A percentile compares a stretch with the other conserved stretches of the same genome.
Evolutionary conservation across 2,888 invertebrate genomes (phyloP).

Genomic region (Mongoloraphidia duomilia): DNA sequence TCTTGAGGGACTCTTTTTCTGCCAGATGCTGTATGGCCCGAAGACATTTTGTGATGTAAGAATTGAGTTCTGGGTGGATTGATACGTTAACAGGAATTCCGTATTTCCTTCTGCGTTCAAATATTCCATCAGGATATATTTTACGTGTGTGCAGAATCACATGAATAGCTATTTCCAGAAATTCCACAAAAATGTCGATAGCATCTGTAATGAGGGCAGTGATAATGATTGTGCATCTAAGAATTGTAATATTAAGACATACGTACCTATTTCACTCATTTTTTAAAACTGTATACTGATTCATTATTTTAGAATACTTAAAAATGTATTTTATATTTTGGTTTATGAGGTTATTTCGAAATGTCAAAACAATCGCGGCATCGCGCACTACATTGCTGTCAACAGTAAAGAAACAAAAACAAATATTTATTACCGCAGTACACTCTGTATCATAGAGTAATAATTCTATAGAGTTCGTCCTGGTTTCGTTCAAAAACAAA

Average conservation of each 20-base stretch:
- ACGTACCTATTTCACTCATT: neutral
- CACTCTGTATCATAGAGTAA: too few relatives aligned
- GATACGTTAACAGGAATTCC: slow-evolving; percentile 42
- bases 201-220: slow-evolving; percentile 25
- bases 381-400: too few relatives aligned
- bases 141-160: slow-evolving; percentile 42
- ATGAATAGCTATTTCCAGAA: slow-evolving; percentile 49
- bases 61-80: slow-evolving; percentile 47
- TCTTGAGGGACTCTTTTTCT: slow-evolving; percentile 33
- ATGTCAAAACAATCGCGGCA: too few relatives aligned
- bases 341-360: neutral
- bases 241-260: neutral
- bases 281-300: neutral
- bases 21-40: slow-evolving; percentile 35
- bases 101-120: slow-evolving; percentile 46
- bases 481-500: too few relatives aligned
- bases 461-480: too few relatives aligned
- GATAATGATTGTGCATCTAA: neutral
- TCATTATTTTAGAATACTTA: neutral
- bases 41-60: slow-evolving; percentile 42
- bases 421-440: too few relatives aligned
- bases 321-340: neutral
- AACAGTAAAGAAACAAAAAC: too few relatives aligned
- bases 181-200: slow-evolving; percentile 45
- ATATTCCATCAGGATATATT: slow-evolving; percentile 49